Evolutionary conservation across 2,888 invertebrate species (phyloP), one percentile per base, ranked within the genome.

Genomic region (Chymomyza fuscimana): DNA sequence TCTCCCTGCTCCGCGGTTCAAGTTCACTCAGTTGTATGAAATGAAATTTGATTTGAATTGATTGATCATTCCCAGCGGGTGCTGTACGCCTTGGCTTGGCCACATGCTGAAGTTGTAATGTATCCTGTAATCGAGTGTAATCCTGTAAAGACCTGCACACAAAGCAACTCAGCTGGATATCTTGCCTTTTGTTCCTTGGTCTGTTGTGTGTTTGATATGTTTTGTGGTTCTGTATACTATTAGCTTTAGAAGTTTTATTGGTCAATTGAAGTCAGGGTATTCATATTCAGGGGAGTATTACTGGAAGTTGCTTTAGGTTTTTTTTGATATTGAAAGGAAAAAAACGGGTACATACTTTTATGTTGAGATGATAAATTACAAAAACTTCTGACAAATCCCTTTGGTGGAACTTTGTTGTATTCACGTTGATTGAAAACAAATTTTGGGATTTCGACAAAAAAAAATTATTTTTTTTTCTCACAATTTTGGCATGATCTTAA

Each of bases 21-120:
- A 68, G 76, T 61, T 74, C 82, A 73, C 64, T 87, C 73, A 70
- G 63, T 61, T 72, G 77, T 63, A 83, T 72, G 67, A 76, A 82
- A 82, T 83, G 76, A 78, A 87, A 82, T 87, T 77, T 80, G 80
- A 80, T 82, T 88, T 86, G 89, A 89, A 83, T 90, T 91, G 91
- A 91, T 91, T 91, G 91, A 91, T 91, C 91, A 90, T 87, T 88
- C 91, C 91, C 91, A 86, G 88, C 88, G 91, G 91, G 91, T 86
- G 81, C 69, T 5, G 7, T 72, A 61, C 70, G 56, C 67, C 58
- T 72, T 67, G n/a, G 52, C 1, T 50, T 63, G 19, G 56, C 79
- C 79, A 69, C 75, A 79, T 78, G 74, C 73, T 60, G 72, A 65
- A 73, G 76, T 80, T 84, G 81, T 86, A 87, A 87, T 88, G 83